Conservation (phyloP, 2,888 invertebrate species). For the Temnothorax ravouxi region DNA sequence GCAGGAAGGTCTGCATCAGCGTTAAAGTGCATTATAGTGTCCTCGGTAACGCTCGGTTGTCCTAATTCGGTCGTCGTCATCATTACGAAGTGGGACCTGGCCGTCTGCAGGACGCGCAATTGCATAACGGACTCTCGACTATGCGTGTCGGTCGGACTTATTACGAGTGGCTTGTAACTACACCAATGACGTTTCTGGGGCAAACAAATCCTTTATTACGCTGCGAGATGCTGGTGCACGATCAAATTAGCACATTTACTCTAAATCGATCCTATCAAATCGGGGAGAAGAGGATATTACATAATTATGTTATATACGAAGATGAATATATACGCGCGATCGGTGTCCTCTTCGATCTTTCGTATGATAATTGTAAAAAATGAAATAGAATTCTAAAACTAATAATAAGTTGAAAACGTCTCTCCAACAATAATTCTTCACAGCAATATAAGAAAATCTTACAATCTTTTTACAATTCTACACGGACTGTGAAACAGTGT, state of each 20-base stretch:
- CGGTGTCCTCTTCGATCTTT: neutral
- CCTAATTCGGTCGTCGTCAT: slow-evolving; percentile 55
- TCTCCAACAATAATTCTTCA: neutral
- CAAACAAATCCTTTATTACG: slow-evolving; percentile 12
- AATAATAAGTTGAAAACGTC: neutral
- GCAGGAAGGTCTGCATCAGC: slow-evolving; percentile 61
- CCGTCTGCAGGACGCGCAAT: slow-evolving; percentile 57
- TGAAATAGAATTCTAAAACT: neutral
- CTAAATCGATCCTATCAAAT: neutral
- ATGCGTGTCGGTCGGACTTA: slow-evolving; percentile 58
- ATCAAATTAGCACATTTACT: neutral
- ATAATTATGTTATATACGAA: too few relatives aligned
- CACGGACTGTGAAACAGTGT: neutral
- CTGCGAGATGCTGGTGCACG: neutral
- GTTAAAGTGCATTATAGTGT: slow-evolving; percentile 54
- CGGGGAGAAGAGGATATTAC: neutral
- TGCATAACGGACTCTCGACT: slow-evolving; percentile 71
- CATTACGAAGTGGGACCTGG: slow-evolving; percentile 28
- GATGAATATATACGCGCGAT: neutral
- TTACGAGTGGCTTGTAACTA: slow-evolving; percentile 51
- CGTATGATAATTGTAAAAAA: neutral
- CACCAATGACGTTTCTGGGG: slow-evolving; percentile 37
- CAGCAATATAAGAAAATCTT: neutral
- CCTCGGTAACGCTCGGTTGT: slow-evolving; percentile 54
- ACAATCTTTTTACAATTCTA: too few relatives aligned